A percentile compares a stretch with the other conserved stretches of the same genome.
These are phyloP conservation scores for Chloropsis cyanopogon DNA, from an alignment of 2,113 vertebrate species.

Conservation along the genomic window DNA sequence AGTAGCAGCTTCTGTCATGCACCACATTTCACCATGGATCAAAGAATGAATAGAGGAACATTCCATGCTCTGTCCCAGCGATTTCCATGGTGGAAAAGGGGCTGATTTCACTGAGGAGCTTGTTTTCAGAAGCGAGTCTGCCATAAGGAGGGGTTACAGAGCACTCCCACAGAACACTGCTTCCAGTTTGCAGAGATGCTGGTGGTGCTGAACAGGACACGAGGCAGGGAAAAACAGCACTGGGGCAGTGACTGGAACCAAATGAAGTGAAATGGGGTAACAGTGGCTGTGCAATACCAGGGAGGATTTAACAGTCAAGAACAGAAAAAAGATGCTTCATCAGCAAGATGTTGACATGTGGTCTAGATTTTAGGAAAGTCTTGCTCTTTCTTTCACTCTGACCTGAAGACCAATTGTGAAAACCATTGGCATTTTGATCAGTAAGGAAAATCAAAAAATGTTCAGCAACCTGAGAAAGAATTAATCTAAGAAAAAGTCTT, in stretches of 20 bases:
- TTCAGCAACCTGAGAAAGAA: neutral
- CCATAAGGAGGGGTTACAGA: neutral
- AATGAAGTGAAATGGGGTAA: neutral
- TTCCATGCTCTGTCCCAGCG: neutral
- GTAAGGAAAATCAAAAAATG: neutral
- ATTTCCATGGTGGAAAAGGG: neutral
- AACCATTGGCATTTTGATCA: neutral
- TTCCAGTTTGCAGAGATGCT: neutral
- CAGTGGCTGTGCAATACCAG: neutral
- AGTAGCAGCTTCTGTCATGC: neutral
- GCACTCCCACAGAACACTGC: neutral
- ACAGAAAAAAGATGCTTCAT: neutral
- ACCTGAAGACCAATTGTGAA: neutral
- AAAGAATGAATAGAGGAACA: neutral
- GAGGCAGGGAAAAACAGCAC: neutral
- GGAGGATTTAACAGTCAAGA: neutral
- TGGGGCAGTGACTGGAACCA: neutral
- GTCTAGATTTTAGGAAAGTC: neutral
- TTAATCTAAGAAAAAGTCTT: neutral
- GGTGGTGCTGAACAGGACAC: neutral
- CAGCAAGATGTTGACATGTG: neutral
- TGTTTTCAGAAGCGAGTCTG: neutral
- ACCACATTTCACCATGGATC: neutral
- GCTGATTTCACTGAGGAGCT: neutral
- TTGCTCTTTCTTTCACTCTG: neutral